Evolutionary conservation across 2,113 vertebrate genomes (phyloP).

Genomic region (Okapia johnstoni): DNA sequence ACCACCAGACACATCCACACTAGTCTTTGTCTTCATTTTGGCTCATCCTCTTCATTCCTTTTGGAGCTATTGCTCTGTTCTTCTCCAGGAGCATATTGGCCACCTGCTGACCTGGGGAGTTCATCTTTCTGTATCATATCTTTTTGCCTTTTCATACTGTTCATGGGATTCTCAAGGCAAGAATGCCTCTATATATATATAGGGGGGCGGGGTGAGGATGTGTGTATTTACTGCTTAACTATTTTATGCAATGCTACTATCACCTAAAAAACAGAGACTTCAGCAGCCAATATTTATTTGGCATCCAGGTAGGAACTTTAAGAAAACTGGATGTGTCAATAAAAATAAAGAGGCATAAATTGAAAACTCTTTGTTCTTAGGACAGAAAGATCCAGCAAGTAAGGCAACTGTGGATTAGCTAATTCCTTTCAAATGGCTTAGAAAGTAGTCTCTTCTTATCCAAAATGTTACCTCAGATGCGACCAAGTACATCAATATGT

Average conservation of each 20-base stretch:
- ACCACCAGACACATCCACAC: not conserved
- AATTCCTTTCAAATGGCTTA: not conserved
- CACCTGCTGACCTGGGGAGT: not conserved
- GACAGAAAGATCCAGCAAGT: not conserved
- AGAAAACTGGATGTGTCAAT: not conserved
- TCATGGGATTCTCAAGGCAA: not conserved
- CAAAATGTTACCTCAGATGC: not conserved
- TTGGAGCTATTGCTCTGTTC: not conserved
- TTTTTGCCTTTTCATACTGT: not conserved
- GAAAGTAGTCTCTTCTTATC: not conserved
- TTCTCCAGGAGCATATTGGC: not conserved
- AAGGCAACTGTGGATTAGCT: not conserved
- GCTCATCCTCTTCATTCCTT: not conserved
- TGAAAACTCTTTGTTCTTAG: not conserved
- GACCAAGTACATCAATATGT: not conserved
- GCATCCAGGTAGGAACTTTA: not conserved
- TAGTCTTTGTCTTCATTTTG: not conserved
- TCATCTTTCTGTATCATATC: not conserved
- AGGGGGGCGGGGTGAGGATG: rapidly evolving
- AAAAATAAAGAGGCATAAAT: not conserved
- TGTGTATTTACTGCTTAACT: not conserved
- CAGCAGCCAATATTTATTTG: not conserved
- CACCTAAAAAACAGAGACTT: not conserved
- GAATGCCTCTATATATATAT: not conserved
- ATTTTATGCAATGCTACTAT: not conserved